A percentile compares a stretch with the other conserved stretches of the same genome.
phyloP scores from a whole-genome alignment of 2,888 invertebrate genomes.

The Drosophila pegasa region DNA sequence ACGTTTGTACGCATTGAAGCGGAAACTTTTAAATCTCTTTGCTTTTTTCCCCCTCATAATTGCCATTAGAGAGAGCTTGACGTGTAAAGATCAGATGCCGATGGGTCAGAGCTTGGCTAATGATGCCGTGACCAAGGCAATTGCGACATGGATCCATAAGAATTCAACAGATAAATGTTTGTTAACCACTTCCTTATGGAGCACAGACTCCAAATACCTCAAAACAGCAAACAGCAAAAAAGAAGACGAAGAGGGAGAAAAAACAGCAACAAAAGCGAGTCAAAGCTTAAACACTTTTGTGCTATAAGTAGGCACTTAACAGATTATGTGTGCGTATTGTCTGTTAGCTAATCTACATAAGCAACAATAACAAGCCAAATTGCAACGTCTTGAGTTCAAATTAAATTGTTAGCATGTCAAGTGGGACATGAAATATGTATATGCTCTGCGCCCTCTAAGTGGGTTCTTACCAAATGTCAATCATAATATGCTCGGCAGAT shows the following conservation, averaged over 20 bases:
- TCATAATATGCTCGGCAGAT: slow-evolving; percentile 7
- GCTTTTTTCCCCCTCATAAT: slow-evolving; percentile 15
- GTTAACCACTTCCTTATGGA: slow-evolving; percentile 36
- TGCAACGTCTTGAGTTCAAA: slow-evolving; percentile 72
- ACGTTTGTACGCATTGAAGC: slow-evolving; percentile 21
- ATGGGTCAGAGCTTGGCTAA: slow-evolving; percentile 37
- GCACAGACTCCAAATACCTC: background rate
- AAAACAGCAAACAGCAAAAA: background rate
- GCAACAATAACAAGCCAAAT: slow-evolving; percentile 48
- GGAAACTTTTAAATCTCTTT: slow-evolving; percentile 38
- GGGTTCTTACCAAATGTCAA: slow-evolving; percentile 68
- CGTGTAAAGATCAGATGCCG: slow-evolving; percentile 22
- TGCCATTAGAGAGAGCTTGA: slow-evolving; percentile 13
- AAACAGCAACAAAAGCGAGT: background rate
- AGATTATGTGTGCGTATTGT: slow-evolving; percentile 5
- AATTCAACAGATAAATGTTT: slow-evolving; percentile 25
- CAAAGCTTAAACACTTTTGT: slow-evolving; percentile 20
- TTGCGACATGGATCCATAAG: slow-evolving; percentile 26
- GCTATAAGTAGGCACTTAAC: slow-evolving; percentile 5
- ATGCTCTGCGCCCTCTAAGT: slow-evolving; percentile 40
- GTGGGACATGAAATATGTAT: slow-evolving; percentile 73
- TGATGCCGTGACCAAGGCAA: slow-evolving; percentile 42
- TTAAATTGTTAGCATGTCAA: slow-evolving; percentile 82
- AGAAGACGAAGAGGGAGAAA: background rate
- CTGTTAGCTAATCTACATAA: slow-evolving; percentile 44